Evolutionary conservation across 2,888 invertebrate genomes (phyloP), one percentile per base, ranked within the genome.

Genomic region (Andrena camellia): DNA sequence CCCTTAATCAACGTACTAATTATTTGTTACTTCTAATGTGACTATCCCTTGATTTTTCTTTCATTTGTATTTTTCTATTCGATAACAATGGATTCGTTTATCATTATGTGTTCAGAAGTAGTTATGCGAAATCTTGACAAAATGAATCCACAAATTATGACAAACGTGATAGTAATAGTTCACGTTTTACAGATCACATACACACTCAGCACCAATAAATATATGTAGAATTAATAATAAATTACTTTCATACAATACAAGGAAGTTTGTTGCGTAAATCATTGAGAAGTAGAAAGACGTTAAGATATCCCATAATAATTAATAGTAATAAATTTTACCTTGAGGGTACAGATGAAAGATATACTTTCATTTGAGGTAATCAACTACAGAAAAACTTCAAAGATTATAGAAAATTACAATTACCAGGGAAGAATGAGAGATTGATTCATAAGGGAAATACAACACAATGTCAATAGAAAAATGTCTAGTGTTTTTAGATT

Each of bases 91-190:
- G 31, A 17, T n/a, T 5, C 26, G n/a, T 31, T 23, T 59, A 29
- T 29, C 10, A 33, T 62, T 62, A 29, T 42, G 13, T 62, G 20
- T 33, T 71, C 20, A 63, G 59, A 76, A 78, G 73, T 78, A 76
- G 75, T 80, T 84, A 76, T 80, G 87, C 87, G 86, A 86, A 86
- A 86, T 84, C 73, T 80, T 78, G 60, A 81, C 72, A 82, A 82
- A 86, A 68, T 73, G 57, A 66, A 63, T 35, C 66, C 66, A 35
- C 35, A 35, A 10, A 35, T 35, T 10, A 10, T 10, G 35, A 35
- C 35, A 10, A 35, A 35, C 35, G 10, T 8, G 35, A 35, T 10
- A 35, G 35, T 35, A 8, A 33, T 8, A 35, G 10, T 35, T 10
- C 2, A 35, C 10, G 10, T 35, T 35, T 35, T 35, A 10, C 35